These are phyloP conservation scores for Prorops nasuta DNA, from an alignment of 1,140 invertebrate genomes.

Conservation along the genomic window DNA sequence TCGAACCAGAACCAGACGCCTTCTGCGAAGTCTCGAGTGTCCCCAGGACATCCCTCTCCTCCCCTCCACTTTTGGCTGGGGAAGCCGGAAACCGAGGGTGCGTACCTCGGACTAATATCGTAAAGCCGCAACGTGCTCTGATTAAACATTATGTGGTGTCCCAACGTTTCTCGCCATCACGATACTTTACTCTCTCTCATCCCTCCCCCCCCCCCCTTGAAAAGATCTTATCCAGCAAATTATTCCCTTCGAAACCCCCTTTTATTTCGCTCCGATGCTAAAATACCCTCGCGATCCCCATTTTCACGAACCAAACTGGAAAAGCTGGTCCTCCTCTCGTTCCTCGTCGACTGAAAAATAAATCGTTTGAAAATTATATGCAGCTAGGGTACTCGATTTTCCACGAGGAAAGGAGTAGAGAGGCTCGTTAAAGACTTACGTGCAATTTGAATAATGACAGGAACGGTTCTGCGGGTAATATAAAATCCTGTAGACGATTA, in stretches of 20 bases:
- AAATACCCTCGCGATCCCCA: background rate
- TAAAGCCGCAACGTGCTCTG: slow-evolving; percentile 56
- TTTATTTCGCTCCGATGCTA: background rate
- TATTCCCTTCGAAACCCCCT: background rate
- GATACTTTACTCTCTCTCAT: background rate
- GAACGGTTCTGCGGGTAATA: background rate
- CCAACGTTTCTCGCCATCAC: slow-evolving; percentile 37
- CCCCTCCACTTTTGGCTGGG: no score
- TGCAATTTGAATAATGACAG: background rate
- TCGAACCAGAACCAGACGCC: no score
- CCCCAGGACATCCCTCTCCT: no score
- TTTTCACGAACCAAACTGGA: background rate
- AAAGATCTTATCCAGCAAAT: background rate
- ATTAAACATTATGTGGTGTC: slow-evolving; percentile 54
- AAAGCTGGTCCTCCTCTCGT: background rate
- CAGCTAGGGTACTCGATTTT: background rate
- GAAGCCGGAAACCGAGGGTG: no score
- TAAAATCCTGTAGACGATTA: slow-evolving; percentile 6
- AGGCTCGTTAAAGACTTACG: background rate
- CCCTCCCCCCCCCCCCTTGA: background rate
- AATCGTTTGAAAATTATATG: no score
- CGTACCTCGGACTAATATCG: slow-evolving; percentile 48
- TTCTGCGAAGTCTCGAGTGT: no score
- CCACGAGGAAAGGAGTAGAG: no score
- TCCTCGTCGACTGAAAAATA: background rate